Evolutionary conservation across 1,140 invertebrate genomes (phyloP).

Genomic region (Megalopta genalis): DNA sequence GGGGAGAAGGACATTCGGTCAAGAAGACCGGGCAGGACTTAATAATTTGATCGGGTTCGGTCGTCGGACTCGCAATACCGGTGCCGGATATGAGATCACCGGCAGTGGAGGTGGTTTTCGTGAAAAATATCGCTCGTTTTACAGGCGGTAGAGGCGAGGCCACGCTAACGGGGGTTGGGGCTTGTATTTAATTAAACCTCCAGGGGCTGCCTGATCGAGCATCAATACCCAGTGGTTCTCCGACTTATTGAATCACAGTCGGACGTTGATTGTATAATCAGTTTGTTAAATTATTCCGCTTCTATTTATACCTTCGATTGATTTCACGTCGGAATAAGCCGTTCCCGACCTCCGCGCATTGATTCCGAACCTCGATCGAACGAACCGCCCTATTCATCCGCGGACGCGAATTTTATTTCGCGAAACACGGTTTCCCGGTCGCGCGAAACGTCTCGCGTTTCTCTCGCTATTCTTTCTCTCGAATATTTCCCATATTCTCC

Average conservation of each 20-base stretch:
- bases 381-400: no score
- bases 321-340: neutral
- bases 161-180: constrained; percentile 54
- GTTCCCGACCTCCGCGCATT: neutral
- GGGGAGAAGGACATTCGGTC: neutral
- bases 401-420: no score
- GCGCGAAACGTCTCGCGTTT: no score
- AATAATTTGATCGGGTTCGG: constrained; percentile 35
- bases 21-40: neutral
- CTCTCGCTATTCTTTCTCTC: no score
- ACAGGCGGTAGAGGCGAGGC: constrained; percentile 46
- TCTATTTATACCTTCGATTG: neutral
- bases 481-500: no score
- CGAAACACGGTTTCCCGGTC: no score
- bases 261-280: constrained; percentile 42
- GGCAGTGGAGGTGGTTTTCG: constrained; percentile 67
- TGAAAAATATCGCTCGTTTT: constrained; percentile 74
- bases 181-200: constrained; percentile 80
- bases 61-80: constrained; percentile 35
- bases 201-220: constrained; percentile 77
- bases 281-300: constrained; percentile 38
- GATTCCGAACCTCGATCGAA: no score
- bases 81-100: constrained; percentile 53
- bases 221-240: constrained; percentile 78
- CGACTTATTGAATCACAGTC: constrained; percentile 48